Base-by-base conservation (phyloP, 2,113 vertebrate genomes). In the Oceanodroma tethys region DNA sequence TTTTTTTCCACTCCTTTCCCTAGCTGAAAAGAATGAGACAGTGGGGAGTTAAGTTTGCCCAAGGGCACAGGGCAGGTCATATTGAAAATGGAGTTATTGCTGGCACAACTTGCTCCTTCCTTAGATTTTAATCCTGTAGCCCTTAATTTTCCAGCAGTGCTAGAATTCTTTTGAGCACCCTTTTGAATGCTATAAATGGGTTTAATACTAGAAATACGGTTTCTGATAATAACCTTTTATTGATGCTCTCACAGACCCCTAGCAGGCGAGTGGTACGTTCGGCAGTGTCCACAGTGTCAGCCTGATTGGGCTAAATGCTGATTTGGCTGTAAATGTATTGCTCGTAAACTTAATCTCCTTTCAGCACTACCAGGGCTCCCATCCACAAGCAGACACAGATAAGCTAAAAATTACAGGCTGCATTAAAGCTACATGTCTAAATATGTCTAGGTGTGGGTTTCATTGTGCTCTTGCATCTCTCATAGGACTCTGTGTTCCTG, bases 361-460 rank as follows among this genome's bases (percentile, higher is more conserved):
- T 81, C 86, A 81, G 71, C 4, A 19, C 88, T 86, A 27, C 92
- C 81, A 34, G 82, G 75, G 80, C 92, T 96, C 74, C 55, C 88
- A 25, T 94, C 62, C 82, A 7, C 76, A 9, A 11, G 81, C 89
- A 94, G 81, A 75, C 83, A 62, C 52, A 80, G 95, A 96, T 94
- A 93, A 97, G 93, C 96, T 93, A 68, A 89, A 95, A 94, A 90
- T 93, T 75, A 76, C 86, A 73, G 89, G 81, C 88, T 87, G 84
- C 4, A 2, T 92, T 89, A 60, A 87, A 85, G 88, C 92, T 58
- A 0, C 73, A 2, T 42, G 52, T 76, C 89, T 95, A 82, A 96
- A 89, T 91, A 62, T 6, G 27, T 70, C 78, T 68, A 91, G 94
- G 94, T 96, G 93, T 91, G 93, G 89, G 93, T 82, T 95, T 95